Conservation (phyloP, 2,113 vertebrate species). For the Toxostoma redivivum region DNA sequence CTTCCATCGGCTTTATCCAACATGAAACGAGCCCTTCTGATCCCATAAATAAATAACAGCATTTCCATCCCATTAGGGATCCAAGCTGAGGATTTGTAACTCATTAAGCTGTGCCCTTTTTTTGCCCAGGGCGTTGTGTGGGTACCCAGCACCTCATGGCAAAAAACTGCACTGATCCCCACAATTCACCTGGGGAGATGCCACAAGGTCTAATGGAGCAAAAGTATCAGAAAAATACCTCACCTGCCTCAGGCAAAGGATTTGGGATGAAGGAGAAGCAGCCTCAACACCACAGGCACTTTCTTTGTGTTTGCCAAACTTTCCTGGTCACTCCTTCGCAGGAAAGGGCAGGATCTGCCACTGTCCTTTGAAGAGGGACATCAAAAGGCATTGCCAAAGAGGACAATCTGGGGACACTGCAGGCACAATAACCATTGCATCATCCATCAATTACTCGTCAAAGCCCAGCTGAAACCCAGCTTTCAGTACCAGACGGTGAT, state of each 20-base stretch:
- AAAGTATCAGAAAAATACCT: not conserved
- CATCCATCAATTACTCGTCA: not conserved
- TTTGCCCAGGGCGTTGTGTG: not conserved
- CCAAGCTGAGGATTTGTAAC: not conserved
- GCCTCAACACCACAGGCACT: not conserved
- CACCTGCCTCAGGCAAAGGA: not conserved
- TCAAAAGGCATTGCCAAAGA: slow-evolving; percentile 20
- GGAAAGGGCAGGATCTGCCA: not conserved
- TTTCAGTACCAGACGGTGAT: not conserved
- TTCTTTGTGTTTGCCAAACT: not conserved
- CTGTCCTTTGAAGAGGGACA: slow-evolving; percentile 8
- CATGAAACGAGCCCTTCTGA: not conserved
- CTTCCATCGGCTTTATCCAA: not conserved
- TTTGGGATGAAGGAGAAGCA: not conserved
- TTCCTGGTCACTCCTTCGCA: not conserved
- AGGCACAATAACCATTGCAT: not conserved
- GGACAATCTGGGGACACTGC: not conserved
- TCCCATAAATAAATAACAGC: not conserved
- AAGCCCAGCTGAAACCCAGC: not conserved
- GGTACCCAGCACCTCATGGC: not conserved
- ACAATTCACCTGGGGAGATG: rapidly evolving
- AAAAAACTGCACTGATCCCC: not conserved
- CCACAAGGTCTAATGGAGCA: not conserved
- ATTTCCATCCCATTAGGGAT: not conserved
- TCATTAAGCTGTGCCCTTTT: rapidly evolving